phyloP scores from a whole-genome alignment of 1,140 invertebrate genomes.

The Tetraneura akinire region DNA sequence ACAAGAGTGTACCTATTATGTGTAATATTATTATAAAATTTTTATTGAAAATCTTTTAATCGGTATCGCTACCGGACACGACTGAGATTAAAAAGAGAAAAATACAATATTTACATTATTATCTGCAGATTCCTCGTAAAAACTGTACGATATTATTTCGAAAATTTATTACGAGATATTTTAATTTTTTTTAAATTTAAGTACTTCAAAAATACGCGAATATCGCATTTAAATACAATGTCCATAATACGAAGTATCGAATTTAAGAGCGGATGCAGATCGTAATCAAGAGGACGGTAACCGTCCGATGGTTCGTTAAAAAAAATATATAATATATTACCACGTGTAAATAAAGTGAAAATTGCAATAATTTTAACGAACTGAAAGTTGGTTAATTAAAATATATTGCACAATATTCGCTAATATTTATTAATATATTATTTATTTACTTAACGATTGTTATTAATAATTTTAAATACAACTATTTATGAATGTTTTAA shows the following conservation, averaged over 20 bases:
- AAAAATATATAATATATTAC: constrained; percentile 2
- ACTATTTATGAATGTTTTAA: neutral
- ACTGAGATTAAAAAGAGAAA: no score
- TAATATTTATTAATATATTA: no score
- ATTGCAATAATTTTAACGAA: neutral
- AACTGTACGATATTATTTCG: no score
- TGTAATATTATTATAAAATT: no score
- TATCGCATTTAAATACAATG: no score
- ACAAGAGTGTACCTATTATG: no score
- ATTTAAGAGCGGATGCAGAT: constrained; percentile 10
- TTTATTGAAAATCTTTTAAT: no score
- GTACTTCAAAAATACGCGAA: neutral
- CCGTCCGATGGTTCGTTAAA: neutral
- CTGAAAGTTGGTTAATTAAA: constrained; percentile 18
- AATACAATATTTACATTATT: no score
- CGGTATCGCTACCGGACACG: no score
- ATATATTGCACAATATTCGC: constrained; percentile 10
- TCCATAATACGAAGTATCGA: neutral
- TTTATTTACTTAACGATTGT: no score
- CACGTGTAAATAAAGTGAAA: neutral
- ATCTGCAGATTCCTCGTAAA: no score
- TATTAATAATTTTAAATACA: no score
- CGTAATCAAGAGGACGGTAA: constrained; percentile 13
- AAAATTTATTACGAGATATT: neutral
- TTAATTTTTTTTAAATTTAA: neutral